Evolutionary conservation across 2,888 invertebrate genomes (phyloP), one percentile per base, ranked within the genome.

Genomic region (Dryomyza anilis): DNA sequence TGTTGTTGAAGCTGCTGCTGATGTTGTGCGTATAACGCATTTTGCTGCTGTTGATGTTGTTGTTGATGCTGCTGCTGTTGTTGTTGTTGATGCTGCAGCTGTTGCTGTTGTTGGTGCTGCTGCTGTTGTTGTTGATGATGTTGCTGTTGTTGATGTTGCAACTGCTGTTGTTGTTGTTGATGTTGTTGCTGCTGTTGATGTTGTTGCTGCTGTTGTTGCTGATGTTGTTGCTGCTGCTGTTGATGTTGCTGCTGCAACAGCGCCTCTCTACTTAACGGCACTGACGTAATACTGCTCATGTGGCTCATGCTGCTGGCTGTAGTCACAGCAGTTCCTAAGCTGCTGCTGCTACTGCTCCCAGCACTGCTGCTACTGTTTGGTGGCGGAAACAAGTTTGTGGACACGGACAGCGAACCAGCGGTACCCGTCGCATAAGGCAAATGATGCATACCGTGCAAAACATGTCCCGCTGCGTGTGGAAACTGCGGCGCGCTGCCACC

Each of bases 131-230:
- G 43, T 12, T 52, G 36, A n/a, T n/a, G n/a, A n/a, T 55, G 57
- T 63, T 67, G 59, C n/a, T 58, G 58, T 29, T 30, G 33, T 12
- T 19, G 27, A 19, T 45, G 58, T 19, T 45, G 43, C 2, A 55
- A 45, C 27, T 27, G 33, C 12, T 23, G 61, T 10, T 43, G 65
- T 79, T 12, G 83, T 78, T 56, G 82, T 78, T 57, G 84, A 77
- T 59, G 68, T 67, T 63, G 69, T 10, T 70, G 65, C 67, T 67
- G 70, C 66, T 70, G 36, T 6, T 36, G 36, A 14, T 36, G 36
- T 4, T 36, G 36, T 7, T 36, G n/a, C n/a, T n/a, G n/a, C n/a
- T n/a, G n/a, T n/a, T n/a, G n/a, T n/a, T n/a, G n/a, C n/a, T n/a
- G n/a, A 53, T 56, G 64, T 65, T 62, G 56, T 46, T 62, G 23